Conservation (phyloP, 2,888 invertebrate genomes). For the Lycophotia porphyrea region DNA sequence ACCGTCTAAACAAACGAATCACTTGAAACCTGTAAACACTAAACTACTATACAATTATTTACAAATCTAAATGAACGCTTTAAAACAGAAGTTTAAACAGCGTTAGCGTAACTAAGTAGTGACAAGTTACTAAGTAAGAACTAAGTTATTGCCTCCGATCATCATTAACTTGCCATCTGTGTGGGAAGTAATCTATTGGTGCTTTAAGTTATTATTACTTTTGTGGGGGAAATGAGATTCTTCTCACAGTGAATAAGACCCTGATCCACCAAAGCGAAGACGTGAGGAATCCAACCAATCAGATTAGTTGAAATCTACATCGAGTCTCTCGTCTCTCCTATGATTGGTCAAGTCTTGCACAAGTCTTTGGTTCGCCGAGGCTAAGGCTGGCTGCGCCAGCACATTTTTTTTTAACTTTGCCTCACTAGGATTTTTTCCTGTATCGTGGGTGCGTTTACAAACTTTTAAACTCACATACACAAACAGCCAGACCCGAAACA, state of each 20-base stretch:
- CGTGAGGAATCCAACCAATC: neutral
- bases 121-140: constrained; percentile 49
- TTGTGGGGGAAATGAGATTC: neutral
- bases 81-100: constrained; percentile 38
- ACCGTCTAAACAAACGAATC: neutral
- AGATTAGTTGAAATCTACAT: neutral
- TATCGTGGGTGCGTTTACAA: no score
- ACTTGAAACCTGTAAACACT: constrained; percentile 2
- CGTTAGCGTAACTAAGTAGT: constrained; percentile 32
- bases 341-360: neutral
- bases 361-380: neutral
- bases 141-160: constrained; percentile 53
- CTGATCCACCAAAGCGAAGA: neutral
- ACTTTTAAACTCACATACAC: no score
- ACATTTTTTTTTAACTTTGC: no score
- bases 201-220: constrained; percentile 37
- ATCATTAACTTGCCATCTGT: constrained; percentile 52
- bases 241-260: neutral
- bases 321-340: neutral
- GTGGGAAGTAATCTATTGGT: constrained; percentile 29
- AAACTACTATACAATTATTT: constrained; percentile 32
- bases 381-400: no score
- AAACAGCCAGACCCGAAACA: no score
- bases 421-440: no score
- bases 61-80: constrained; percentile 22